These are phyloP conservation scores for Drosophila lowei DNA, from an alignment of 1,140 invertebrate genomes.

Conservation along the genomic window DNA sequence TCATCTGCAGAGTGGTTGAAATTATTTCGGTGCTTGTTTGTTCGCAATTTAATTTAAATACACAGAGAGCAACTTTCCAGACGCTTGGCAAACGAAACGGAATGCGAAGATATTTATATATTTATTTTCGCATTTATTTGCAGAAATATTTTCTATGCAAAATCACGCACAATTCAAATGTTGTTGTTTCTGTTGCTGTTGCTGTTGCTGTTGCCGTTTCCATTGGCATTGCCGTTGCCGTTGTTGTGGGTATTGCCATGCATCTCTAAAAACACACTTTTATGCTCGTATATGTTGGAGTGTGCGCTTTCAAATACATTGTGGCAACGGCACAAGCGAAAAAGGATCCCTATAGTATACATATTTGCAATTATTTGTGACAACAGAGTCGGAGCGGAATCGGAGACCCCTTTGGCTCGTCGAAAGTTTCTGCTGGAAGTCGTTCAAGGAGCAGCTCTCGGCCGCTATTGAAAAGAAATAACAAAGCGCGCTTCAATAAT, in stretches of 20 bases:
- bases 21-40: slow-evolving; percentile 48
- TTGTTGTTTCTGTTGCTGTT: not conserved
- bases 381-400: slow-evolving; percentile 16
- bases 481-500: slow-evolving; percentile 70
- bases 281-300: not conserved
- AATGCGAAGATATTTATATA: slow-evolving; percentile 30
- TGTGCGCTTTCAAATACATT: slow-evolving; percentile 3
- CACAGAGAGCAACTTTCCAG: slow-evolving; percentile 35
- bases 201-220: not conserved
- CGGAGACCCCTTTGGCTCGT: slow-evolving; percentile 8
- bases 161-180: slow-evolving; percentile 53
- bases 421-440: slow-evolving; percentile 6
- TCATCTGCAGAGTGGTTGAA: slow-evolving; percentile 25
- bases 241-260: slow-evolving; percentile 3
- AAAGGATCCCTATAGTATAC: slow-evolving; percentile 17
- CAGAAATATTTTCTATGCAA: slow-evolving; percentile 38
- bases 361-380: slow-evolving; percentile 51
- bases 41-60: slow-evolving; percentile 52
- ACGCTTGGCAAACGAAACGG: slow-evolving; percentile 42
- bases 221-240: no score
- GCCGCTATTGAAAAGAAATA: slow-evolving; percentile 62
- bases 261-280: slow-evolving; percentile 1
- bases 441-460: slow-evolving; percentile 13
- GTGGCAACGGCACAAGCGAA: not conserved
- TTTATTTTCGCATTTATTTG: slow-evolving; percentile 24